Percentiles rank a stretch among this genome's conserved stretches.
Conservation (phyloP, 2,113 vertebrate species). For the Haliaeetus leucogaster region DNA sequence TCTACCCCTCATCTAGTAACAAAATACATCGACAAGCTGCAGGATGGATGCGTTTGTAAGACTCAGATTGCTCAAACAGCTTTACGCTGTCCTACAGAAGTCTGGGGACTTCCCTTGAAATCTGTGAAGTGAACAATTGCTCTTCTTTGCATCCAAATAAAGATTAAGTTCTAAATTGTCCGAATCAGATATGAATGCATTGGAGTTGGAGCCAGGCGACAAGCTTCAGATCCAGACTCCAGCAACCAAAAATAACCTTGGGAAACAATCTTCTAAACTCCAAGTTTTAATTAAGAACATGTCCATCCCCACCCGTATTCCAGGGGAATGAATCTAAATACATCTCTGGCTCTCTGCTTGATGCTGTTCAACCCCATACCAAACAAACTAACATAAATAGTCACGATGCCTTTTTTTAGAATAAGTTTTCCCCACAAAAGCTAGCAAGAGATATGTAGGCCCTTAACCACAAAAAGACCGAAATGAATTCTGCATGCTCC, state of each 20-base stretch:
- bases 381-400: neutral
- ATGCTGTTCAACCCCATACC: neutral
- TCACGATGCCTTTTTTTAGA: neutral
- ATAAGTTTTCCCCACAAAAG: neutral
- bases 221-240: neutral
- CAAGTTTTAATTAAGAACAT: slow-evolving; percentile 55
- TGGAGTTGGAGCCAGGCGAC: neutral
- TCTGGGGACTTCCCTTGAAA: neutral
- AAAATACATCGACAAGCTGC: neutral
- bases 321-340: neutral
- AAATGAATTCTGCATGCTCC: neutral
- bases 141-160: neutral
- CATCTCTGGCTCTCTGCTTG: neutral
- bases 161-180: neutral
- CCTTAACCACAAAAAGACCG: neutral
- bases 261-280: slow-evolving; percentile 41
- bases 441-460: neutral
- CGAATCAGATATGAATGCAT: neutral
- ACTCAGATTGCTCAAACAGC: neutral
- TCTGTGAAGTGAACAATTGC: accelerated
- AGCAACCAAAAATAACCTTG: slow-evolving; percentile 64
- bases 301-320: neutral
- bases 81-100: neutral
- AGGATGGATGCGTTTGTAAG: accelerated
- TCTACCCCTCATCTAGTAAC: neutral